Evolutionary conservation across 2,888 invertebrate genomes (phyloP).

Genomic region (Drosophila putrida): DNA sequence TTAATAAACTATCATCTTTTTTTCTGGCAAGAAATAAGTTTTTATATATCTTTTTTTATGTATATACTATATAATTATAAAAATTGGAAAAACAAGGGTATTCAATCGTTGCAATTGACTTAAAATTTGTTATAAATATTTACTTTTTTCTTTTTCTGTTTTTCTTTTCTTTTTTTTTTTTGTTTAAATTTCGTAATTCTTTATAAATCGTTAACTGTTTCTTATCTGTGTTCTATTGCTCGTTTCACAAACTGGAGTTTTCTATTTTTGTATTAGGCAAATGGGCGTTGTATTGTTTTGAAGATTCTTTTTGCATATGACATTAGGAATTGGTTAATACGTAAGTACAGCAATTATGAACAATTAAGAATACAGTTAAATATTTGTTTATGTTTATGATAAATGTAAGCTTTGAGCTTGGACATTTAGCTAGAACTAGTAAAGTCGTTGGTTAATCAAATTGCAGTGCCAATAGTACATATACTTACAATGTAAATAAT

Average conservation of each 20-base stretch:
- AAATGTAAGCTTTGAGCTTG: conserved; percentile 42
- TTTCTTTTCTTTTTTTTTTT: not conserved
- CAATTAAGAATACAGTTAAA: conserved; percentile 12
- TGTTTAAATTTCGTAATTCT: not conserved
- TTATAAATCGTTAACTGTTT: conserved; percentile 45
- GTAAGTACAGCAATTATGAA: conserved; percentile 26
- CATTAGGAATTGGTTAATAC: not conserved
- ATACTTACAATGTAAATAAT: conserved; percentile 13
- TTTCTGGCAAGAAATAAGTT: conserved; percentile 44
- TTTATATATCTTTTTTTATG: not conserved
- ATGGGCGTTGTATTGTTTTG: not conserved
- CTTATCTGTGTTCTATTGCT: conserved; percentile 32
- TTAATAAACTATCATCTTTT: conserved; percentile 31
- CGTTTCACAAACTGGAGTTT: conserved; percentile 13
- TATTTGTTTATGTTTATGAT: conserved; percentile 14
- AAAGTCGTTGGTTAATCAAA: conserved; percentile 25
- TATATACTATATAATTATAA: conserved; percentile 15
- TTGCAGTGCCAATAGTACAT: conserved; percentile 16
- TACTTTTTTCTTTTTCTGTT: too few species aligned
- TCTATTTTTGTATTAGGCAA: not conserved
- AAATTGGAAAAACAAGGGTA: conserved; percentile 10
- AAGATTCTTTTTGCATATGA: not conserved
- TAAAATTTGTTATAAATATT: conserved; percentile 9
- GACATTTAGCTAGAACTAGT: conserved; percentile 29
- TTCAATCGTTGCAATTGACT: conserved; percentile 29